These are phyloP conservation scores for Myiagra hebetior DNA, from an alignment of 2,113 vertebrate species.

Conservation along the genomic window DNA sequence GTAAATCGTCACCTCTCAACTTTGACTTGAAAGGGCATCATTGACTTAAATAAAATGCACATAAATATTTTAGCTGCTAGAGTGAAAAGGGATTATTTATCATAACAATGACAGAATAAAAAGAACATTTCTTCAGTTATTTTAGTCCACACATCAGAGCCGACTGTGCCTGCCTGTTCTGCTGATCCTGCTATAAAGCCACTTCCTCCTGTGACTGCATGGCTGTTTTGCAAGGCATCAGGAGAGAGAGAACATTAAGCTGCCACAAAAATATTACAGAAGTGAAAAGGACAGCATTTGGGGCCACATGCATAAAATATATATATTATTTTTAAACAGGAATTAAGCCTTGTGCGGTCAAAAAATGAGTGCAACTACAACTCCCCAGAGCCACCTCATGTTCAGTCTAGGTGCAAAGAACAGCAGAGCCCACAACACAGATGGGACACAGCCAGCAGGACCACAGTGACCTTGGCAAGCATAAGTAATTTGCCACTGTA, in stretches of 20 bases:
- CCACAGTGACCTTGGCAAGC: constrained; percentile 1
- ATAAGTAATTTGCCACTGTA: background rate
- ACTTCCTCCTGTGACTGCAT: constrained; percentile 10
- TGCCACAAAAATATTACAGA: background rate
- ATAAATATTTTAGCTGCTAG: constrained; percentile 51
- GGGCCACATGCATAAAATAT: background rate
- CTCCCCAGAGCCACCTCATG: background rate
- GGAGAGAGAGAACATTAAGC: background rate
- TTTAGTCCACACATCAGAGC: constrained; percentile 7
- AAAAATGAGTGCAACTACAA: background rate
- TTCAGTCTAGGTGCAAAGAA: background rate
- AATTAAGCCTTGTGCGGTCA: background rate
- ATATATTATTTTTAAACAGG: background rate
- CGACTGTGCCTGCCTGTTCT: background rate
- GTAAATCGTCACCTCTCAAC: constrained; percentile 30
- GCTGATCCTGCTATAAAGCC: constrained; percentile 45
- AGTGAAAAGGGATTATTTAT: constrained; percentile 41
- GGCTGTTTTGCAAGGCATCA: background rate
- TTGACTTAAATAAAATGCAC: constrained; percentile 52
- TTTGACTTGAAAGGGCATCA: constrained; percentile 44
- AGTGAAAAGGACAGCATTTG: background rate
- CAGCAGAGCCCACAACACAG: background rate
- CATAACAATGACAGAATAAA: constrained; percentile 28
- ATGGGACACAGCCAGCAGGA: background rate
- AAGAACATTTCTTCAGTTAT: constrained; percentile 23